Evolutionary conservation across 1,140 invertebrate species (phyloP).

Genomic region (Idris sp.): DNA sequence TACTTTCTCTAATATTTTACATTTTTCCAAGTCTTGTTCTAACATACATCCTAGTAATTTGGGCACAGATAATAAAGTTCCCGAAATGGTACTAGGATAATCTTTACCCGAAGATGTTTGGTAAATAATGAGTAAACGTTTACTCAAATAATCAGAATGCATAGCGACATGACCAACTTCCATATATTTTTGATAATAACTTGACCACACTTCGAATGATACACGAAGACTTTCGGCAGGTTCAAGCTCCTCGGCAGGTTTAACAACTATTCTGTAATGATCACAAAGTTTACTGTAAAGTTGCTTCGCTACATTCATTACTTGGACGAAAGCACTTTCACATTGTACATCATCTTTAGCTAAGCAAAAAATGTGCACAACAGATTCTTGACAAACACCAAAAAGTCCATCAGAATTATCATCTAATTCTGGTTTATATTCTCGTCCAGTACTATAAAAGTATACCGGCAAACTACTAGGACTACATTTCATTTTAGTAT

Average conservation of each 20-base stretch:
- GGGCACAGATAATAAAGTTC: conserved; percentile 82
- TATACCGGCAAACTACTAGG: conserved; percentile 80
- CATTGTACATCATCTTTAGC: conserved; percentile 74
- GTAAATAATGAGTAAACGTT: conserved; percentile 82
- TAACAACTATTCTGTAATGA: conserved; percentile 81
- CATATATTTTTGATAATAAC: conserved; percentile 79
- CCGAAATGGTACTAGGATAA: conserved; percentile 81
- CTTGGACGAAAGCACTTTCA: conserved; percentile 75
- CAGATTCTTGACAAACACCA: conserved; percentile 81
- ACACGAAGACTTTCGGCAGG: conserved; percentile 81
- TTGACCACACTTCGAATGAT: conserved; percentile 84
- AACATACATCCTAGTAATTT: conserved; percentile 82
- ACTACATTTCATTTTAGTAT: conserved; percentile 80
- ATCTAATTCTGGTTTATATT: conserved; percentile 79
- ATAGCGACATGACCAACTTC: conserved; percentile 83
- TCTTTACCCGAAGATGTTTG: conserved; percentile 75
- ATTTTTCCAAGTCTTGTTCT: conserved; percentile 79
- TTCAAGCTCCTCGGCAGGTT: conserved; percentile 79
- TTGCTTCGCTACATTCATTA: conserved; percentile 74
- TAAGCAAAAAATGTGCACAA: conserved; percentile 80
- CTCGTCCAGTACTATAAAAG: conserved; percentile 81
- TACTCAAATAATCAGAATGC: conserved; percentile 83
- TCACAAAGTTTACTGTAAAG: conserved; percentile 81
- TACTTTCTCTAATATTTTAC: conserved; percentile 52
- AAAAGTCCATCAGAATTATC: conserved; percentile 78